Evolutionary conservation across 2,797 vertebrate genomes (phyloP), one percentile per base, ranked within the genome.

Genomic region (Pangasius sanitwongsei): DNA sequence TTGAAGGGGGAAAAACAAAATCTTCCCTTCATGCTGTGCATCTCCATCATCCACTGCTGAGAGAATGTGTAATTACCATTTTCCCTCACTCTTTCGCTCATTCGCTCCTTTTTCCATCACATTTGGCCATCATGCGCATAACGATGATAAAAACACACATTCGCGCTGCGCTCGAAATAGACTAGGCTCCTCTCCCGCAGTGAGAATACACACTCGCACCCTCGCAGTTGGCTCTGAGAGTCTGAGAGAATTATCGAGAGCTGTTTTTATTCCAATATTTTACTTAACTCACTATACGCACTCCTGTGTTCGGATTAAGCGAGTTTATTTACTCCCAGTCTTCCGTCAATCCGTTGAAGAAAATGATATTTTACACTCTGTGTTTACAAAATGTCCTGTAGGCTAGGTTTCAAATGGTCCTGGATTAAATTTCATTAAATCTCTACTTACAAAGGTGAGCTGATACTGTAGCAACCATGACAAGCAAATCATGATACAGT

Each of bases 1-100:
- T 88, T 83, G 31, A 34, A 69, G 3, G 4, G 16, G 69, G 53
- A 25, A 90, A 72, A 88, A 59, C 37, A 53, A 84, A 86, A 85
- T 34, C 6, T 88, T 90, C 90, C 89, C 78, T 87, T 57, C 74
- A 85, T 16, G n/a, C 90, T 91, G 87, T 92, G 53, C 0, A 1
- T 91, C 78, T 23, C 59, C 80, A 87, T 86, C 90, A 65, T 0
- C 0, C 16, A 70, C 67, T 82, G 89, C 87, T 83, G 53, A 87
- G 84, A 90, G 87, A 90, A 89, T 84, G 78, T 87, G 89, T 92
- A 88, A 91, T 91, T 89, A 85, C 86, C 82, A 83, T 89, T 82
- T 83, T 69, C 80, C 83, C 77, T 70, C 65, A 1, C 34, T 77
- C 16, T 48, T 50, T 63, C n/a, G 28, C n/a, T 48, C 55, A 57